Conservation (phyloP, 1,140 invertebrate genomes). For the Trachymyrmex cornetzi region DNA sequence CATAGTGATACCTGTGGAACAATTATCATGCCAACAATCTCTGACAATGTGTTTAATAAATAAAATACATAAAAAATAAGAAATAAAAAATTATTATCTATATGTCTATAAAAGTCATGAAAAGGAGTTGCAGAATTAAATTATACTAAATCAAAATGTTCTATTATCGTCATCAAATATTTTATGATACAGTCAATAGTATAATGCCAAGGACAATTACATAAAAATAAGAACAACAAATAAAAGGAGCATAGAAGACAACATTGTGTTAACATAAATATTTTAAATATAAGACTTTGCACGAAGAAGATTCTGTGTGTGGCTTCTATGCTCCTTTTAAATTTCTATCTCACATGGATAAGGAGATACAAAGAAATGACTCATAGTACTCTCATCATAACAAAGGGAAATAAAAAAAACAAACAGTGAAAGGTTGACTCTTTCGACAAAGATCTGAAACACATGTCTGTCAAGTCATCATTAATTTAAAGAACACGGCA, state of each 20-base stretch:
- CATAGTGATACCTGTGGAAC: constrained; percentile 87
- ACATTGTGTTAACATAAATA: too few relatives aligned
- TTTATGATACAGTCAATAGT: background rate
- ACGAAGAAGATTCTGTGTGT: too few relatives aligned
- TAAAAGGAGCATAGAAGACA: too few relatives aligned
- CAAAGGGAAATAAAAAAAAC: background rate
- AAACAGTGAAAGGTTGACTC: background rate
- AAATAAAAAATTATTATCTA: background rate
- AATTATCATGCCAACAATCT: background rate
- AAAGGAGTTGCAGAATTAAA: too few relatives aligned
- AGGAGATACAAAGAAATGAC: background rate
- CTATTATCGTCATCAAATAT: background rate
- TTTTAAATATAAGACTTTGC: too few relatives aligned
- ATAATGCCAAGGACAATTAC: constrained; percentile 31
- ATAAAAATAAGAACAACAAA: background rate
- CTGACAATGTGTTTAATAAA: background rate
- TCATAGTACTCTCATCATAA: background rate
- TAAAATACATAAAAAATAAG: background rate
- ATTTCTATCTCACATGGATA: background rate
- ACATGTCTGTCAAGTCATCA: background rate
- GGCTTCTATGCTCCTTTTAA: background rate
- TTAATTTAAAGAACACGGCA: background rate
- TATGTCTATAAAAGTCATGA: background rate
- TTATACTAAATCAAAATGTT: background rate
- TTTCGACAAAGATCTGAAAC: background rate